Base-by-base conservation (phyloP, 2,797 vertebrate genomes). In the Orestias chungarensis region DNA sequence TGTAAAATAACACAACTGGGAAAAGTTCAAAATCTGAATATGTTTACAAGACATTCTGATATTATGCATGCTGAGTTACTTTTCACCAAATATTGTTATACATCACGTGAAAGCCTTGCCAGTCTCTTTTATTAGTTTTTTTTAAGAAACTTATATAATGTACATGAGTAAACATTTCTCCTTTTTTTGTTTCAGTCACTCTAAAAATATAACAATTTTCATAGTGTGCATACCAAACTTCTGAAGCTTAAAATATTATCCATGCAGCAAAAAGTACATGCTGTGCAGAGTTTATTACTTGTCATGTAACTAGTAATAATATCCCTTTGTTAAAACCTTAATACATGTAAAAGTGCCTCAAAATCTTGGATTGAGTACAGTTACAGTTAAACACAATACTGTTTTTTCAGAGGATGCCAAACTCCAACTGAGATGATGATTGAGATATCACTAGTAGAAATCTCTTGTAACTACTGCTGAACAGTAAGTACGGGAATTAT, bases 381-480 rank as follows among this genome's bases (percentile, higher is more conserved):
- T 61, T 74, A 81, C 71, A 65, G 73, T 70, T 50, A 74, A 44
- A 82, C 50, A 46, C 77, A 90, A 87, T 83, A 47, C 18, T 1
- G 59, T 74, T 79, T 57, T n/a, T 66, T 78, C 31, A 77, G 54
- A 15, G 40, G 74, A 42, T 77, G 64, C 50, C 57, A 77, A 75
- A 77, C 81, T 89, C 88, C 86, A 87, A 74, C 89, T 3, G 85
- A 83, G 86, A 86, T 81, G 77, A 91, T 88, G 77, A 86, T 66
- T 66, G 80, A 90, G 90, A 89, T 81, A 76, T 82, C 71, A 74
- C 66, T 46, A 35, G 67, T 47, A 33, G 71, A 81, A 86, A 75
- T 82, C 78, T 75, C 50, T 75, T 62, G 73, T 76, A 86, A 77
- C 81, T 83, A 83, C 85, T 74, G 50, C 42, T 49, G 74, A 87